Percentiles rank a stretch among this genome's conserved stretches.
phyloP scores from a whole-genome alignment of 2,888 invertebrate genomes.

The Callinectes sapidus region DNA sequence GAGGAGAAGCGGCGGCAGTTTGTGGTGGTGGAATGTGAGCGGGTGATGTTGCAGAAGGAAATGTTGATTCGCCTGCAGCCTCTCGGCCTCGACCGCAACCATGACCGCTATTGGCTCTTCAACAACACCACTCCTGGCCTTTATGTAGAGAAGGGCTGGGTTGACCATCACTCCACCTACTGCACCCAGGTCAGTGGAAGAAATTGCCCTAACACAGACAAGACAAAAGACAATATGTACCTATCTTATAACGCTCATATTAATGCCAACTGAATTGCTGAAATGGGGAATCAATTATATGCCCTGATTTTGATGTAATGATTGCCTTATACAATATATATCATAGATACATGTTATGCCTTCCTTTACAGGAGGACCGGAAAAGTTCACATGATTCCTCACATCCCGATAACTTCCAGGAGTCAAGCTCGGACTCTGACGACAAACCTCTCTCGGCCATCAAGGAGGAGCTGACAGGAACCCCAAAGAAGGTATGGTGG shows the following conservation, averaged over 20 bases:
- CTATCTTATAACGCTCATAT: no score
- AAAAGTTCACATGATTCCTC: not conserved
- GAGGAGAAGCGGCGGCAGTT: constrained; percentile 39
- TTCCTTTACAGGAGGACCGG: not conserved
- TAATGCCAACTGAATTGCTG: no score
- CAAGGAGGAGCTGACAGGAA: constrained; percentile 47
- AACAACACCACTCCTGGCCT: constrained; percentile 75
- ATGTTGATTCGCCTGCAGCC: constrained; percentile 73
- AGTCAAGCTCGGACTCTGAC: constrained; percentile 58
- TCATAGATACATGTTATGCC: not conserved
- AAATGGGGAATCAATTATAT: no score
- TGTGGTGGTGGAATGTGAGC: constrained; percentile 47
- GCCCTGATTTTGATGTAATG: no score
- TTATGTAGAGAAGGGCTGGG: constrained; percentile 74
- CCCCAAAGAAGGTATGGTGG: constrained; percentile 35
- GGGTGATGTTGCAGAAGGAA: constrained; percentile 45
- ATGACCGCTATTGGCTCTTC: constrained; percentile 77
- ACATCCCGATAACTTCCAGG: not conserved
- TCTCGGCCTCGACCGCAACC: constrained; percentile 76
- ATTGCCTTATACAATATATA: no score
- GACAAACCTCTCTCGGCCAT: constrained; percentile 57
- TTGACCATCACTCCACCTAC: constrained; percentile 65
- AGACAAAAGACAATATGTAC: no score
- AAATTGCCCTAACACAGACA: no score
- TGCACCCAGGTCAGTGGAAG: constrained; percentile 32